Evolutionary conservation across 2,797 vertebrate species (phyloP), one percentile per base, ranked within the genome.

Genomic region (Enteromius mattozi): DNA sequence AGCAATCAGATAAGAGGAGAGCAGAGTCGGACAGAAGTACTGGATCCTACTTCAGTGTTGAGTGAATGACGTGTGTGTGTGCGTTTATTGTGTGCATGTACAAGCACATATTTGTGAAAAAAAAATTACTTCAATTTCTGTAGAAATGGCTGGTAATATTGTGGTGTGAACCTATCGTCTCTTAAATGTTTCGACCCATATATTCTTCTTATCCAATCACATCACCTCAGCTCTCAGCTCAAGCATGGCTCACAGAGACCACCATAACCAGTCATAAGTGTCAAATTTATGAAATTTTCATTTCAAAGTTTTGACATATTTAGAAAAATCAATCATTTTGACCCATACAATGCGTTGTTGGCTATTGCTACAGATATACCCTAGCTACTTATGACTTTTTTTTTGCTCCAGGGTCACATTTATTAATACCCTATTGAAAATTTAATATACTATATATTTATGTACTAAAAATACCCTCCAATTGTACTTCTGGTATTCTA

Each of bases 1-100:
- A 84, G 0, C 79, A 70, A 0, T 45, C 83, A 91, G 89, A 88
- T 97, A 92, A 59, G 70, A 84, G 76, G 86, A 71, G 71, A 54
- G 78, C 45, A 63, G 24, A 40, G 72, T 54, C 70, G 24, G 47
- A 81, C 61, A 75, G 37, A 51, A 74, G 78, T 16, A 49, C 74
- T 81, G 78, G 81, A 86, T 49, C 21, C 68, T 49, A 47, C 49
- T 61, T 27, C 56, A 68, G 75, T 80, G 75, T 10, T 71, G 42
- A n/a, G 71, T 72, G 81, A 12, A 51, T 33, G 37, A 56, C 4
- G 12, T 30, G 78, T 47, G 61, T 66, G 45, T 56, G 61, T 66
- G 45, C 83, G 30, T 21, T 13, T 42, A 47, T 33, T 65, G 45
- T 59, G 47, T 37, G 19, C 37, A 45, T 45, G 35, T 61, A 17